These are phyloP conservation scores for Conchocele bisecta DNA, from an alignment of 2,888 invertebrate genomes.

Conservation along the genomic window DNA sequence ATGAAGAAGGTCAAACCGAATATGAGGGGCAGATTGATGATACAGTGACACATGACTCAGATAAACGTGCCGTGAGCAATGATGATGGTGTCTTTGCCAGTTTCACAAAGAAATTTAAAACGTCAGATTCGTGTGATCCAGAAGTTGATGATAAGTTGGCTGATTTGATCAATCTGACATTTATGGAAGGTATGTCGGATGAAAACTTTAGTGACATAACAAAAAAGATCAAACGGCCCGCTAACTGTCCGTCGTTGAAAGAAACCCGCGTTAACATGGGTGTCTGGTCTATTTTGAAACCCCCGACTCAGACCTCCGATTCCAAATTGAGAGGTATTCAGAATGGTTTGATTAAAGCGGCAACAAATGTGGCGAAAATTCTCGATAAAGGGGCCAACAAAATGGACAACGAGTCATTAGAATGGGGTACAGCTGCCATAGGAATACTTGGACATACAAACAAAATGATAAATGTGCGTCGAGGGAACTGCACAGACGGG, in stretches of 20 bases:
- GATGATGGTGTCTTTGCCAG: conserved; percentile 13
- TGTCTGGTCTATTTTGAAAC: conserved; percentile 18
- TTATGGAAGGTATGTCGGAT: conserved; percentile 25
- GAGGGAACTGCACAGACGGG: conserved; percentile 27
- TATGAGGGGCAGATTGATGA: too few species aligned
- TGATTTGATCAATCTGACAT: conserved; percentile 17
- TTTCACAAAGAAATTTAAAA: conserved; percentile 22
- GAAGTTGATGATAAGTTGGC: conserved; percentile 10
- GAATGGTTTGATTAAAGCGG: conserved; percentile 39
- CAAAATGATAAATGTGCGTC: conserved; percentile 23
- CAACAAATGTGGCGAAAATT: conserved; percentile 19
- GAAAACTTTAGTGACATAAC: conserved; percentile 8
- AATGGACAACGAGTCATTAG: not conserved
- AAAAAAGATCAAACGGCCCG: conserved; percentile 17
- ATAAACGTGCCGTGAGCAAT: too few species aligned
- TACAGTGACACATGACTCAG: too few species aligned
- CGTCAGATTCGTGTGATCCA: conserved; percentile 8
- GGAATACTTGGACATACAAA: conserved; percentile 29
- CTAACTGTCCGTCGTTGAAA: conserved; percentile 18
- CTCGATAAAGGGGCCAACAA: conserved; percentile 6
- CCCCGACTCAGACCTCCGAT: conserved; percentile 27
- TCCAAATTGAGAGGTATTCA: conserved; percentile 29
- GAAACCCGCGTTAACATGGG: conserved; percentile 24
- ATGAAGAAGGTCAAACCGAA: too few species aligned
- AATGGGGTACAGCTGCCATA: conserved; percentile 12